phyloP scores from a whole-genome alignment of 2,113 vertebrate species.

The Mobula birostris region DNA sequence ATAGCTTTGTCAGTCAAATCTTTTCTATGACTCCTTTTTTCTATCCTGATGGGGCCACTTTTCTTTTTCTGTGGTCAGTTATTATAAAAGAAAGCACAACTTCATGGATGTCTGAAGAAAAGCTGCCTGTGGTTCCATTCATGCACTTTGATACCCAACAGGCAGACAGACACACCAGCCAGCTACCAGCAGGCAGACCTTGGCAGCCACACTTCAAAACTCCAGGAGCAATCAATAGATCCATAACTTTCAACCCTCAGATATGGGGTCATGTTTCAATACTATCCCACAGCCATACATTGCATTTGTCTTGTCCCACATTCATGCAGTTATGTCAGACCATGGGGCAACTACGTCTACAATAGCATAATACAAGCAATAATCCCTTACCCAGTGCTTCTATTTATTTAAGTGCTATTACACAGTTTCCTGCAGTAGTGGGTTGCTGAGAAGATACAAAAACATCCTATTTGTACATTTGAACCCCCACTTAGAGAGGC shows the following conservation, averaged over 20 bases:
- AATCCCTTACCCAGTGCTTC: constrained; percentile 81
- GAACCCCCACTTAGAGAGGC: constrained; percentile 36
- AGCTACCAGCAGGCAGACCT: constrained; percentile 71
- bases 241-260: constrained; percentile 68
- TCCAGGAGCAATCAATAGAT: constrained; percentile 62
- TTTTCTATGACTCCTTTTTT: constrained; percentile 41
- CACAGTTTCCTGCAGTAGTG: constrained; percentile 81
- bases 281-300: constrained; percentile 78
- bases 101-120: constrained; percentile 54
- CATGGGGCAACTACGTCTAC: constrained; percentile 62
- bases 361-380: constrained; percentile 91
- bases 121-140: constrained; percentile 68
- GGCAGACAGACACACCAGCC: constrained; percentile 60
- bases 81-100: constrained; percentile 59
- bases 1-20: neutral
- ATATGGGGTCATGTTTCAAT: constrained; percentile 80
- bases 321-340: constrained; percentile 66
- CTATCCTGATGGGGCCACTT: constrained; percentile 42
- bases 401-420: constrained; percentile 73
- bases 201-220: constrained; percentile 66
- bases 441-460: constrained; percentile 55
- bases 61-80: constrained; percentile 58
- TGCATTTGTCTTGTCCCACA: constrained; percentile 72
- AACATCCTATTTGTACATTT: constrained; percentile 32
- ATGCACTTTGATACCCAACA: constrained; percentile 51